phyloP scores from a whole-genome alignment of 2,113 vertebrate species.

The Apodemus speciosus region DNA sequence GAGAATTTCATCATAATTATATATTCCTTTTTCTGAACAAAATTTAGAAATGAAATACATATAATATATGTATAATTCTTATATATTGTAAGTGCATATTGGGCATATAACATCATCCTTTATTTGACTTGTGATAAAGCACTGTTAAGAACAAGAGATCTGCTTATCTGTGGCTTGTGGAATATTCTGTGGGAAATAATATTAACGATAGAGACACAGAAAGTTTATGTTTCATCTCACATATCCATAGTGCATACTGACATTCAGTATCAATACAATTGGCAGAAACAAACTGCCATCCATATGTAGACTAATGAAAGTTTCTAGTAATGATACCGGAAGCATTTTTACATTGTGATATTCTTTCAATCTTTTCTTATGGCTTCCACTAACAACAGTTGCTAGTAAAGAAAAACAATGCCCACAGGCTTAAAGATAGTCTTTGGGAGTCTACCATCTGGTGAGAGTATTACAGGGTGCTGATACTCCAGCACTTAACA shows the following conservation, averaged over 20 bases:
- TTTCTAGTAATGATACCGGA: conserved; percentile 40
- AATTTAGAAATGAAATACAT: background rate
- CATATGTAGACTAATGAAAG: background rate
- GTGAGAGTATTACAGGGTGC: background rate
- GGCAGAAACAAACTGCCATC: conserved; percentile 6
- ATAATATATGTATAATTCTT: background rate
- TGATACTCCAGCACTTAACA: background rate
- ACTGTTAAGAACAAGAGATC: background rate
- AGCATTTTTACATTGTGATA: background rate
- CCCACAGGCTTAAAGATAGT: background rate
- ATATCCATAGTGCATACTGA: conserved; percentile 17
- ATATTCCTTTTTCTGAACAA: background rate
- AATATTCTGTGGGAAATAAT: conserved; percentile 6
- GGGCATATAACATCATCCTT: background rate
- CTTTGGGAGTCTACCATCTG: background rate
- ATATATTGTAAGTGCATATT: too few relatives aligned
- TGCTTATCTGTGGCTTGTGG: background rate
- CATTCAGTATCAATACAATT: conserved; percentile 38
- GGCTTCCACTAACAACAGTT: background rate
- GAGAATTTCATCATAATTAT: background rate
- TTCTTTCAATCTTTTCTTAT: background rate
- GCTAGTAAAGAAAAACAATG: conserved; percentile 34
- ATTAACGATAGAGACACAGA: background rate
- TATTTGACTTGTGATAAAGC: background rate
- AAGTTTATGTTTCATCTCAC: background rate